phyloP scores from a whole-genome alignment of 1,140 invertebrate species.

The Conus betulinus region DNA sequence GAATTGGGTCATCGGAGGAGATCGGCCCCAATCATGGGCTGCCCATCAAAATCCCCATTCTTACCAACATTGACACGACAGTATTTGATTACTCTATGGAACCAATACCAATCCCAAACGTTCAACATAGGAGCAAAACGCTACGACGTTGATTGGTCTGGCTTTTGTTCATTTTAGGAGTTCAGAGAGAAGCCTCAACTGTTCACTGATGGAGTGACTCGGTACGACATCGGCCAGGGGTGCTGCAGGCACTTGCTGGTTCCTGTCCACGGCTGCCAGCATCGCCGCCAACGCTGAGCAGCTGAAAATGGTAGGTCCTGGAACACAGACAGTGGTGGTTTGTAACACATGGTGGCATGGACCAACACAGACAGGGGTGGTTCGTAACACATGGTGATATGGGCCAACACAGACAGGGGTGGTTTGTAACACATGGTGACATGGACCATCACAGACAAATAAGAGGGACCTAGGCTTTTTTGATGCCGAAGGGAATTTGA shows the following conservation, averaged over 20 bases:
- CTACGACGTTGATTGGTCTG: background rate
- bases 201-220: conserved; percentile 64
- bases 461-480: too few species aligned
- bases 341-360: conserved; percentile 69
- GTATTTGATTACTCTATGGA: background rate
- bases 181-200: conserved; percentile 57
- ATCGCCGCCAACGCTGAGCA: conserved; percentile 26
- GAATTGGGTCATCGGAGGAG: too few species aligned
- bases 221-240: conserved; percentile 72
- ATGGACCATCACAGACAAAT: too few species aligned
- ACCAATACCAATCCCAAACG: too few species aligned
- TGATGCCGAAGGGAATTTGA: too few species aligned
- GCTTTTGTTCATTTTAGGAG: conserved; percentile 54
- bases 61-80: background rate
- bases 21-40: too few species aligned
- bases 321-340: background rate
- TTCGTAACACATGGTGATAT: too few species aligned
- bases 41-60: background rate
- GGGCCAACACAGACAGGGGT: too few species aligned
- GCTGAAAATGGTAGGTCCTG: conserved; percentile 53
- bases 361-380: too few species aligned
- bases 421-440: background rate
- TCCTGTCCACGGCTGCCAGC: conserved; percentile 60
- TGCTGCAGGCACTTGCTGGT: conserved; percentile 69
- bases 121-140: background rate